Percentiles rank a stretch among this genome's conserved stretches.
Conservation (phyloP, 1,140 invertebrate genomes). For the Batillaria attramentaria region DNA sequence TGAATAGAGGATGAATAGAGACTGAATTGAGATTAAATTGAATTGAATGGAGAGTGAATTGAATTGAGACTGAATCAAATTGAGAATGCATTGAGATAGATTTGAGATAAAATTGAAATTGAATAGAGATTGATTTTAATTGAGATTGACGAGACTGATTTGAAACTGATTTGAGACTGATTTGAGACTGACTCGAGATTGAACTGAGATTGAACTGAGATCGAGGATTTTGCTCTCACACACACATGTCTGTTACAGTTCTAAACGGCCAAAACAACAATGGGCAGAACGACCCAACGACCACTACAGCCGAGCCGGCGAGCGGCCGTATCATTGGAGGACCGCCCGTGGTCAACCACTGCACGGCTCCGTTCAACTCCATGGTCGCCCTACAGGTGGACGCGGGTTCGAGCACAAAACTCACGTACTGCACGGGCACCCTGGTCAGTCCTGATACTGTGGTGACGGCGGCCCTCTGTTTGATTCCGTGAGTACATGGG, state of each 20-base stretch:
- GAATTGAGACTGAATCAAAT: not conserved
- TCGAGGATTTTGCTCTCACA: not conserved
- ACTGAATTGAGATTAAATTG: not conserved
- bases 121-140: not conserved
- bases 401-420: not conserved
- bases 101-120: not conserved
- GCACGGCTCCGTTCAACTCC: not conserved
- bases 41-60: not conserved
- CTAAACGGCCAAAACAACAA: not conserved
- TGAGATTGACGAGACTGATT: not conserved
- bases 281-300: not conserved
- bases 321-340: not conserved
- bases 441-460: not conserved
- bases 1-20: not conserved
- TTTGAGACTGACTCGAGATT: not conserved
- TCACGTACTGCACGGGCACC: not conserved
- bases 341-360: not conserved
- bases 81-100: not conserved
- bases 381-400: not conserved
- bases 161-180: not conserved
- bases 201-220: not conserved
- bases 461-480: slow-evolving; percentile 1
- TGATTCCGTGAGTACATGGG: not conserved
- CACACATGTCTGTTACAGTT: not conserved
- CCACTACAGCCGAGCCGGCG: not conserved